phyloP scores from a whole-genome alignment of 2,888 invertebrate species.

The Isotomurus palustris region DNA sequence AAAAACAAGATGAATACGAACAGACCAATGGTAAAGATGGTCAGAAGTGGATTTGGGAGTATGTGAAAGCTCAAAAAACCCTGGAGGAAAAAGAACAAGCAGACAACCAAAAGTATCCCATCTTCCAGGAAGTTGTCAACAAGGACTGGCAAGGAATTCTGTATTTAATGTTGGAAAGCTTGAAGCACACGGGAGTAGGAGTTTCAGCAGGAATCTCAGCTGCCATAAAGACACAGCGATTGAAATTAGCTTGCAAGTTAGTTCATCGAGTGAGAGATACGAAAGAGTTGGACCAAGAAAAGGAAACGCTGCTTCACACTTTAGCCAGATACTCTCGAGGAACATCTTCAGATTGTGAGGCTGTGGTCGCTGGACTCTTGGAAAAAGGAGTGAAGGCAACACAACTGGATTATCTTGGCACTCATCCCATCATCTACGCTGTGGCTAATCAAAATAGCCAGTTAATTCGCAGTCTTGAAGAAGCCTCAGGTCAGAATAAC shows the following conservation, averaged over 20 bases:
- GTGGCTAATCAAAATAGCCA: conserved; percentile 48
- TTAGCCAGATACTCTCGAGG: conserved; percentile 48
- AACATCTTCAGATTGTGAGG: too few species aligned
- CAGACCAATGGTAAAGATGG: not conserved
- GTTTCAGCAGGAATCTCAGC: conserved; percentile 50
- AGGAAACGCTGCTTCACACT: conserved; percentile 51
- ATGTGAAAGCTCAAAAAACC: conserved; percentile 5
- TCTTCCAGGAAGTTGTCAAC: conserved; percentile 49
- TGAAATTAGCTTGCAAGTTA: conserved; percentile 51
- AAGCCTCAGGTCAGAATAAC: not conserved
- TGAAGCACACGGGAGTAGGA: conserved; percentile 49
- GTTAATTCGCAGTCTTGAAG: not conserved
- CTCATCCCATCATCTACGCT: conserved; percentile 51
- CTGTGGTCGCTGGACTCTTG: conserved; percentile 46
- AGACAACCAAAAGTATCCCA: conserved; percentile 21
- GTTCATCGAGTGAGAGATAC: conserved; percentile 48
- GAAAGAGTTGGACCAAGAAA: conserved; percentile 43
- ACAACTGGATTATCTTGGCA: conserved; percentile 49
- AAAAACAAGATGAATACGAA: conserved; percentile 1
- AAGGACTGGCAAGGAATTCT: conserved; percentile 54
- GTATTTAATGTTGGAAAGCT: conserved; percentile 52
- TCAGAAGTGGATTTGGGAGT: conserved; percentile 23
- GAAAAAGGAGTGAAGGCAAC: conserved; percentile 49
- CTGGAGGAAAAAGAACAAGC: conserved; percentile 10
- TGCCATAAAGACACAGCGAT: conserved; percentile 51